These are phyloP conservation scores for Glaucopsyche alexis DNA, from an alignment of 2,888 invertebrate species.

Conservation along the genomic window DNA sequence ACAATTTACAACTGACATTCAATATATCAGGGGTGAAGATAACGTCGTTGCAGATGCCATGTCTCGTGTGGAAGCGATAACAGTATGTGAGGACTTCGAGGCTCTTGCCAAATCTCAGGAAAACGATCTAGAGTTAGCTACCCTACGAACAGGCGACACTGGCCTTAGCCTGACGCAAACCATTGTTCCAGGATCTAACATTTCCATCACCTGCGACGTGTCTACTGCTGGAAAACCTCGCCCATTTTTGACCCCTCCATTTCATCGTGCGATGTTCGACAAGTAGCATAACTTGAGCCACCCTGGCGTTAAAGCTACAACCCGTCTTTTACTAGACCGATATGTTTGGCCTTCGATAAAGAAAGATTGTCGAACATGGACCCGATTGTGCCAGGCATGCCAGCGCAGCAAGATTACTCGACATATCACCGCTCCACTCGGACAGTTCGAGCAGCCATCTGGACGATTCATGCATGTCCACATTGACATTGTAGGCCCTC, in stretches of 20 bases:
- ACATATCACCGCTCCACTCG: conserved; percentile 36
- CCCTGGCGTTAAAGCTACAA: conserved; percentile 36
- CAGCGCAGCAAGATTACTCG: conserved; percentile 43
- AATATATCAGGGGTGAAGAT: too few species aligned
- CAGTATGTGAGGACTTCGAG: conserved; percentile 32
- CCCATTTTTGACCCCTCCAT: conserved; percentile 34
- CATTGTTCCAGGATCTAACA: conserved; percentile 35
- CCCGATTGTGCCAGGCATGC: conserved; percentile 46
- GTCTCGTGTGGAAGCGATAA: conserved; percentile 40
- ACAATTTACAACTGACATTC: too few species aligned
- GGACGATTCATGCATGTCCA: conserved; percentile 44
- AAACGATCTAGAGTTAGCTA: conserved; percentile 34
- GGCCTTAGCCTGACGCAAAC: conserved; percentile 33
- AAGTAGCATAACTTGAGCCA: conserved; percentile 38
- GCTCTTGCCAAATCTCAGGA: conserved; percentile 35
- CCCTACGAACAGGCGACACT: background rate
- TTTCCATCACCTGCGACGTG: conserved; percentile 34
- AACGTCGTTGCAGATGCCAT: conserved; percentile 42
- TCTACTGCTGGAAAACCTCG: conserved; percentile 36
- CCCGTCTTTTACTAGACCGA: conserved; percentile 44
- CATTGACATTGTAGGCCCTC: conserved; percentile 46
- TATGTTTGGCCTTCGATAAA: conserved; percentile 52
- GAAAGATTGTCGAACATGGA: conserved; percentile 47
- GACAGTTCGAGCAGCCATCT: conserved; percentile 34
- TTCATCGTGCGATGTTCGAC: conserved; percentile 34